Conservation (phyloP, 2,888 invertebrate genomes). For the Cryptosula pallasiana region DNA sequence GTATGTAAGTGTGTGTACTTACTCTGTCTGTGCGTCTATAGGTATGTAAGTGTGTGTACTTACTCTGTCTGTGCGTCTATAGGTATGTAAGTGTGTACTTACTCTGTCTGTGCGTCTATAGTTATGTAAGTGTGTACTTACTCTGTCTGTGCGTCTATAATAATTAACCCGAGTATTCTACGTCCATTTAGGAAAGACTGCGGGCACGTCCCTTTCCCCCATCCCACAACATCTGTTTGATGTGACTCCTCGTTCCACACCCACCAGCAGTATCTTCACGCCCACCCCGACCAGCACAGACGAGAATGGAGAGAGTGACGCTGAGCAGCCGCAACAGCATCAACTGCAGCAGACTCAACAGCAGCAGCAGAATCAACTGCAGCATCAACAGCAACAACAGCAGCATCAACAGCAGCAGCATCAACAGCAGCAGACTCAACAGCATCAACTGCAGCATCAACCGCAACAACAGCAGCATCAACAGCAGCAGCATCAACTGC, state of each 20-base stretch:
- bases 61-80: too few relatives aligned
- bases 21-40: too few relatives aligned
- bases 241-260: constrained; percentile 18
- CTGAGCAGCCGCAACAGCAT: constrained; percentile 6
- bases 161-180: neutral
- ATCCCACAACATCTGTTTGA: constrained; percentile 19
- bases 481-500: neutral
- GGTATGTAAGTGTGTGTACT: too few relatives aligned
- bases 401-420: neutral
- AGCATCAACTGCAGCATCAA: neutral
- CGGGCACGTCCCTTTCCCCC: constrained; percentile 16
- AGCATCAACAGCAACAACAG: neutral
- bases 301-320: neutral
- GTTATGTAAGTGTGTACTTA: too few relatives aligned
- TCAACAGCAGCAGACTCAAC: too few relatives aligned
- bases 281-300: neutral
- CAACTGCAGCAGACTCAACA: neutral
- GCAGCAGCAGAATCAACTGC: neutral
- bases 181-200: neutral
- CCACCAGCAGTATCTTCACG: constrained; percentile 11
- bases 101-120: too few relatives aligned
- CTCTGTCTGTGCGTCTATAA: too few relatives aligned
- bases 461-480: neutral
- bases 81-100: too few relatives aligned
- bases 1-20: too few relatives aligned